These are phyloP conservation scores for Pseudopipra pipra DNA, from an alignment of 2,113 vertebrate genomes.

Conservation along the genomic window DNA sequence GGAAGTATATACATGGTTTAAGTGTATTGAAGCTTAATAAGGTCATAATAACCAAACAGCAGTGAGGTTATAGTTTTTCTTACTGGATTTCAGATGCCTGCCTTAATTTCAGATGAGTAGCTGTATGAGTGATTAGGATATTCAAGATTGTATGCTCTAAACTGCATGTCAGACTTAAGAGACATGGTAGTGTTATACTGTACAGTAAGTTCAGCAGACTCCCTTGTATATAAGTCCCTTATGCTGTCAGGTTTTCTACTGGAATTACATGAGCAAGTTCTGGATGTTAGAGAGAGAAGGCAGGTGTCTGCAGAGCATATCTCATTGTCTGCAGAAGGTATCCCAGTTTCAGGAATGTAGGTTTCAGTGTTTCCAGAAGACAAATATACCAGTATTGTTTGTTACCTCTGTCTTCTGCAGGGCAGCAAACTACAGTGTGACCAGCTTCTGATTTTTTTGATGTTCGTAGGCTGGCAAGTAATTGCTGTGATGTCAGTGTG, in stretches of 20 bases:
- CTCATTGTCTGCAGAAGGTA: background rate
- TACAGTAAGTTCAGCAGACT: background rate
- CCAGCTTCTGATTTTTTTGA: background rate
- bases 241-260: background rate
- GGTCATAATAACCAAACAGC: background rate
- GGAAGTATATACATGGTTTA: background rate
- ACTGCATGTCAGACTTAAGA: background rate
- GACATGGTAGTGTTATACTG: background rate
- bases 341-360: background rate
- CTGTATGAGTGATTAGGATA: background rate
- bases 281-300: background rate
- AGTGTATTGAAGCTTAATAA: background rate
- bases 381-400: background rate
- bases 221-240: background rate
- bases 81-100: background rate
- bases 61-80: background rate
- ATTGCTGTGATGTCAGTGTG: background rate
- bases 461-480: background rate
- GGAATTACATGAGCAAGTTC: background rate
- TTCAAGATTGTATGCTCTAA: background rate
- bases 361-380: background rate
- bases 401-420: background rate
- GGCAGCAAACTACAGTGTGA: background rate
- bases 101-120: background rate
- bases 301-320: background rate